A percentile compares a stretch with the other conserved stretches of the same genome.
Conservation (phyloP, 2,888 invertebrate species). For the Melieria picta region DNA sequence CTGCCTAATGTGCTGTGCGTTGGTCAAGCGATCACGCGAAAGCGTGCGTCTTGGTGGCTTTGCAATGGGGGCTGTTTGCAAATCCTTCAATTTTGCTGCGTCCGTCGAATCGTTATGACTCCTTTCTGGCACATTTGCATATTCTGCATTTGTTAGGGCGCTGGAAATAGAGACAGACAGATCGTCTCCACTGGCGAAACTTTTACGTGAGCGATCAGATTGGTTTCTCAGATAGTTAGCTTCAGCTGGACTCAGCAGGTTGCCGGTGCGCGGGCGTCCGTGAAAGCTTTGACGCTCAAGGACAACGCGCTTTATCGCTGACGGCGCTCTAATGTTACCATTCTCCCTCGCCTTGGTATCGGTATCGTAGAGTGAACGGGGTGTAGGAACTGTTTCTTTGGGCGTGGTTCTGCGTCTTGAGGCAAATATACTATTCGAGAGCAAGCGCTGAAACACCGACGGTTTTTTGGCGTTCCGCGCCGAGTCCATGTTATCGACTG, state of each 20-base stretch:
- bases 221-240: conserved; percentile 49
- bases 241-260: conserved; percentile 44
- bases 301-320: conserved; percentile 58
- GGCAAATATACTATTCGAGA: conserved; percentile 62
- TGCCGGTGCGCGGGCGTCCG: conserved; percentile 48
- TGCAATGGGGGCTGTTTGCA: conserved; percentile 41
- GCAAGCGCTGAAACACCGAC: conserved; percentile 61
- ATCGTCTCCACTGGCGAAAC: conserved; percentile 53
- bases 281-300: conserved; percentile 59
- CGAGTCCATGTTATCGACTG: conserved; percentile 44
- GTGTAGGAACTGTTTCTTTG: conserved; percentile 54
- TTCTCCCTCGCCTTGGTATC: conserved; percentile 43
- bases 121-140: conserved; percentile 42
- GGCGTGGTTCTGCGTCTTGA: conserved; percentile 62
- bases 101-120: conserved; percentile 32
- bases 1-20: conserved; percentile 32
- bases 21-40: conserved; percentile 49
- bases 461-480: conserved; percentile 57
- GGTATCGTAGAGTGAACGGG: conserved; percentile 50
- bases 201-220: conserved; percentile 51
- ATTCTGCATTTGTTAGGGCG: conserved; percentile 56
- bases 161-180: conserved; percentile 57
- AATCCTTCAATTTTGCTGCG: conserved; percentile 30
- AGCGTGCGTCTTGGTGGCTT: conserved; percentile 42
- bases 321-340: conserved; percentile 40